Base-by-base conservation (phyloP, 2,888 invertebrate genomes). In the Erebia epiphron region DNA sequence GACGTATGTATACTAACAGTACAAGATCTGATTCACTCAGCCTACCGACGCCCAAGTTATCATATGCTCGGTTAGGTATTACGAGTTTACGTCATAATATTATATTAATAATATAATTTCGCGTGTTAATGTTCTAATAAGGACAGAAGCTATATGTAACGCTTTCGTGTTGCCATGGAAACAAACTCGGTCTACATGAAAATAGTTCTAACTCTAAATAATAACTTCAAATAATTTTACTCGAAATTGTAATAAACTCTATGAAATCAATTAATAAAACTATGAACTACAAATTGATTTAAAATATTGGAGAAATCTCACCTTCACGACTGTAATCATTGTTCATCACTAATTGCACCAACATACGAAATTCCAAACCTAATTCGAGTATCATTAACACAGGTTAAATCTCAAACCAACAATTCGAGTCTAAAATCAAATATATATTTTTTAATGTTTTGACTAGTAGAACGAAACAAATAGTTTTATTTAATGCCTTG, bases 351-450 rank as follows among this genome's bases (percentile, higher is more conserved):
- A 75, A 72, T 21, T 56, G 13, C 78, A 73, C 72, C 75, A 76
- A 75, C 69, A 61, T 68, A 71, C 65, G 71, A 74, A 78, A 79
- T 76, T 76, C 76, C 75, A 75, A 73, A 73, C 66, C 74, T 78
- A 77, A 77, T 49, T 46, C 16, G 11, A 16, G 41, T 49, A 62
- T 62, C 18, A 21, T 62, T 61, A 62, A 14, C 61, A 62, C 62
- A 21, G 1, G 14, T 18, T 60, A n/a, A 61, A 41, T n/a, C 10
- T 43, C 3, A 41, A 60, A 43, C n/a, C 60, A 46, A 11, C 16
- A 43, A 7, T 7, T 35, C 14, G 13, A 18, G 52, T 54, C 2
- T 18, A 54, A 10, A 52, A 54, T 54, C 9, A 16, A 16, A 18
- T 3, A 9, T 2, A 7, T 18, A 18, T 54, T 8, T 10, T n/a